Base-by-base conservation (phyloP, 2,888 invertebrate species). In the Clostera curtula region DNA sequence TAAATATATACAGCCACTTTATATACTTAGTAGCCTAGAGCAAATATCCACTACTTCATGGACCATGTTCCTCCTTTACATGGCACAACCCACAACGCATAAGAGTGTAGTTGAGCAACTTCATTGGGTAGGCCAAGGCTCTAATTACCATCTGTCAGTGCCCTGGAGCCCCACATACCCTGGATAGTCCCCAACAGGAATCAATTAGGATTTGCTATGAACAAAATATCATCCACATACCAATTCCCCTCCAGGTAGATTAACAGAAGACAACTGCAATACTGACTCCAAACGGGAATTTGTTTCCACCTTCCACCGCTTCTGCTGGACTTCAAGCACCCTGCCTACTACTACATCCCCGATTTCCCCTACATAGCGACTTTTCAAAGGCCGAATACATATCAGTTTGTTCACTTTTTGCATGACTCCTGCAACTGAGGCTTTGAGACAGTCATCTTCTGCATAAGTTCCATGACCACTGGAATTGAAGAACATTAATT, bases 391-490 rank as follows among this genome's bases (percentile, higher is more conserved):
- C 43, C 90, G 89, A 3, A 99, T 92, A 25, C 95, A 95, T 34
- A 98, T 92, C 31, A 99, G 83, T 69, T 97, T 96, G 68, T 98
- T 98, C 0, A 98, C 96, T 80, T 93, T 92, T 60, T 97, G 94
- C 60, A 96, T 91, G 9, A 94, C 89, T 12, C 99, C 99, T 18
- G 97, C 97, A 1, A 98, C 95, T 1, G 98, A 96, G 0, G 98
- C 91, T 68, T 94, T 91, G 18, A 98, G 86, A 24, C 87, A 87
- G 17, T 93, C 93, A 33, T 91, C 90, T 51, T 92, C 91, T 27
- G 93, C 89, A 56, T 96, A 98, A 0, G 98, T 98, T 19, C 98
- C 99, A 84, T 99, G 98, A 1, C 98, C 98, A 55, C 98, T 97
- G 50, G 5, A 69, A 57, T 11, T n/a, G n/a, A n/a, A n/a, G n/a